Percentiles rank a stretch among this genome's conserved stretches.
Evolutionary conservation across 2,113 vertebrate genomes (phyloP).

Genomic region (Rhinoderma darwinii): DNA sequence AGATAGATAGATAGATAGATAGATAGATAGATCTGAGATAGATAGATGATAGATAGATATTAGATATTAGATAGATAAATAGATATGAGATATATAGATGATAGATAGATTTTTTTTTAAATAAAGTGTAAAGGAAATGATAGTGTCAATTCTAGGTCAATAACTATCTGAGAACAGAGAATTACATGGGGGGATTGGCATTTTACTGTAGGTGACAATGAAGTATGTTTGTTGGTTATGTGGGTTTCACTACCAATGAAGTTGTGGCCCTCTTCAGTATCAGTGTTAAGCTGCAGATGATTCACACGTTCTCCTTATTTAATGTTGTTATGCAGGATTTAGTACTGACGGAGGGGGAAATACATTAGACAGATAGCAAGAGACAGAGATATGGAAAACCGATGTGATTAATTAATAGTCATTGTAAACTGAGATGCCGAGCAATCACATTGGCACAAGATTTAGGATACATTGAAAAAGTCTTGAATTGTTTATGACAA

Average conservation of each 20-base stretch:
- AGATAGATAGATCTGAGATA: too few relatives aligned
- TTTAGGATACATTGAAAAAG: slow-evolving; percentile 38
- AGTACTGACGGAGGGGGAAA: slow-evolving; percentile 40
- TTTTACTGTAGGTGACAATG: neutral
- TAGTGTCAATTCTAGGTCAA: neutral
- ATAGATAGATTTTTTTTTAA: neutral
- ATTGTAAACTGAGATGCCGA: slow-evolving; percentile 39
- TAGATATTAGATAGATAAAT: slow-evolving; percentile 6
- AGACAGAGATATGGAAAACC: slow-evolving; percentile 36
- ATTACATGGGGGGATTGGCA: neutral
- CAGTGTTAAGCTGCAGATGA: neutral
- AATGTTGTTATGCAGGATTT: slow-evolving; percentile 38
- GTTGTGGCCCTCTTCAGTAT: slow-evolving; percentile 10
- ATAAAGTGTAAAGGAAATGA: neutral
- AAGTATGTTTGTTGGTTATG: neutral
- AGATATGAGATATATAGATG: slow-evolving; percentile 1
- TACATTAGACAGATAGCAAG: slow-evolving; percentile 50
- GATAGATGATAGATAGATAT: slow-evolving; percentile 3
- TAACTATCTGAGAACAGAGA: neutral
- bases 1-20: neutral
- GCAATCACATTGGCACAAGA: slow-evolving; percentile 38
- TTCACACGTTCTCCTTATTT: slow-evolving; percentile 22
- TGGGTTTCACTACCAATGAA: neutral
- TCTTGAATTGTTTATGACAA: slow-evolving; percentile 47
- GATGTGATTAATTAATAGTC: slow-evolving; percentile 46